A percentile compares a stretch with the other conserved stretches of the same genome.
Conservation (phyloP, 2,797 vertebrate species). For the Macropodus opercularis region DNA sequence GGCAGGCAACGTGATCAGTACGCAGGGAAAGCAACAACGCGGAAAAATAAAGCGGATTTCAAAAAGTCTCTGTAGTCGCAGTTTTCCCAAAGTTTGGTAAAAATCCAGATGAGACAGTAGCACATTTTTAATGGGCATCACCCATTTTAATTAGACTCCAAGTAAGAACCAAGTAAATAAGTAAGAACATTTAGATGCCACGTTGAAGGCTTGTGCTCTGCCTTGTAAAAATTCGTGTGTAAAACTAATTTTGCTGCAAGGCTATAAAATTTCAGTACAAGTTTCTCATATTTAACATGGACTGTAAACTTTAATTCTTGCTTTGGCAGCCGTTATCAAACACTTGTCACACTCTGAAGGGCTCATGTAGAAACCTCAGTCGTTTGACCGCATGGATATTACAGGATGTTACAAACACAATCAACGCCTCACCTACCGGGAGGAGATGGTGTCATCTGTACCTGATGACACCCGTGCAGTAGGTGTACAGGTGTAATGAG, state of each 20-base stretch:
- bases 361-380: too few relatives aligned
- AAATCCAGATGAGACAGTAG: too few relatives aligned
- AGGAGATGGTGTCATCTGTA: conserved; percentile 4
- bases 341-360: too few relatives aligned
- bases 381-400: too few relatives aligned
- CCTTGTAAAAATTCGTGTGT: neutral
- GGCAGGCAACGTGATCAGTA: neutral
- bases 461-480: neutral
- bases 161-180: neutral
- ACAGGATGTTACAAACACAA: neutral
- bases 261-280: neutral
- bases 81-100: too few relatives aligned
- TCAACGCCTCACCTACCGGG: neutral
- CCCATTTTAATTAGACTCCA: neutral
- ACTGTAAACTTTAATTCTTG: neutral
- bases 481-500: conserved; percentile 12
- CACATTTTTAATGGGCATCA: too few relatives aligned
- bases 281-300: neutral
- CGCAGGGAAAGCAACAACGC: neutral
- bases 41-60: neutral
- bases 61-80: too few relatives aligned
- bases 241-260: neutral
- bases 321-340: neutral
- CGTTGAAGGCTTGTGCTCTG: neutral
- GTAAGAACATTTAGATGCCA: neutral